A percentile compares a stretch with the other conserved stretches of the same genome.
Conservation (phyloP, 2,113 vertebrate species). For the Prochilodus magdalenae region DNA sequence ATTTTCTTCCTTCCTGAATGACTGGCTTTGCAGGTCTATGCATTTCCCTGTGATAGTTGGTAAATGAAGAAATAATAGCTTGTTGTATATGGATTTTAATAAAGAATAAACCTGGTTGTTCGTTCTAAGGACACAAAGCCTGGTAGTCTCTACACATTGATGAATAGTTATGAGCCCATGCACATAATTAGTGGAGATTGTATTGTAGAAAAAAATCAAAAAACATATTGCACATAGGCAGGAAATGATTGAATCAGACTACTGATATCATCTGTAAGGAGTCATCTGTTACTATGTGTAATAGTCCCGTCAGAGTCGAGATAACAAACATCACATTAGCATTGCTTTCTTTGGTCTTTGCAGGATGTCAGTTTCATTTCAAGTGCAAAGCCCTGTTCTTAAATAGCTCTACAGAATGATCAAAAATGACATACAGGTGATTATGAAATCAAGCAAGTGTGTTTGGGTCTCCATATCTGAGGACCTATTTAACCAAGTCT, state of each 20-base stretch:
- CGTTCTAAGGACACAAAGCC: neutral
- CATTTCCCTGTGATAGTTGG: slow-evolving; percentile 12
- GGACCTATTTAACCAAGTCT: slow-evolving; percentile 4
- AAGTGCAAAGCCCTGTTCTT: neutral
- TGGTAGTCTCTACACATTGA: slow-evolving; percentile 16
- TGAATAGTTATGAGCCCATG: neutral
- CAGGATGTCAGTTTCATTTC: neutral
- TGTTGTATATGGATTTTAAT: slow-evolving; percentile 23
- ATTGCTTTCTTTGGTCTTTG: neutral
- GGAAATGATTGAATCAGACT: no score
- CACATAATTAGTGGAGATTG: neutral
- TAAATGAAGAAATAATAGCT: slow-evolving; percentile 18
- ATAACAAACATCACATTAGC: neutral
- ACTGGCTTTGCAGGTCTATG: slow-evolving; percentile 28
- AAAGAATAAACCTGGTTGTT: slow-evolving; percentile 31
- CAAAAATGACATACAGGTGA: neutral
- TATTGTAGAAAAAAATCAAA: neutral
- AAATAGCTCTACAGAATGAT: neutral
- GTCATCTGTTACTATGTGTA: neutral
- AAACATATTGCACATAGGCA: no score
- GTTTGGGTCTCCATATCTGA: neutral
- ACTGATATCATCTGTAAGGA: no score
- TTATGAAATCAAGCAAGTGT: neutral
- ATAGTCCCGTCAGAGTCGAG: neutral
- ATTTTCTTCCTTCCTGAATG: slow-evolving; percentile 25